These are phyloP conservation scores for Eidolon dupreanum DNA, from an alignment of 2,797 vertebrate species.

Conservation along the genomic window DNA sequence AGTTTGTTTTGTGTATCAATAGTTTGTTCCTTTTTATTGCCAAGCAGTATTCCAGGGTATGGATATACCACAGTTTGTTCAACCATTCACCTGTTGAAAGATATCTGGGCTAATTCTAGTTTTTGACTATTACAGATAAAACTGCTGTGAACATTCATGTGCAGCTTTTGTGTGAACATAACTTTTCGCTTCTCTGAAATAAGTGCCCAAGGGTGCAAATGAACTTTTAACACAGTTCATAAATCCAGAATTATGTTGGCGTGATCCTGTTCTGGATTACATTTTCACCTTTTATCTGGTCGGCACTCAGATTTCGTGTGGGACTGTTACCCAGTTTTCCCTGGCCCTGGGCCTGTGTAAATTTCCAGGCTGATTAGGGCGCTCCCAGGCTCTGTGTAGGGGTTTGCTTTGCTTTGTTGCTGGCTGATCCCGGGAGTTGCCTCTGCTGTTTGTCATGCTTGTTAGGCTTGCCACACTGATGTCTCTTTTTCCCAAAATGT, in stretches of 20 bases:
- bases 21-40: neutral
- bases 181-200: conserved; percentile 39
- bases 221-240: conserved; percentile 36
- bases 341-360: conserved; percentile 27
- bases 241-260: conserved; percentile 1
- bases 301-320: neutral
- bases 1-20: neutral
- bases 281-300: conserved; percentile 50
- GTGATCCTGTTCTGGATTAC: neutral
- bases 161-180: neutral
- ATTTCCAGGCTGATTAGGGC: conserved; percentile 27
- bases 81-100: neutral
- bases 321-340: neutral
- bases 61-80: neutral
- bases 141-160: neutral
- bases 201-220: conserved; percentile 32
- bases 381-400: neutral
- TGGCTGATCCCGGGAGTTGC: neutral
- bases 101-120: neutral
- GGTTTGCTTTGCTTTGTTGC: neutral
- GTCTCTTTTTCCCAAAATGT: neutral
- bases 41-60: neutral
- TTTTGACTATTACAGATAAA: neutral
- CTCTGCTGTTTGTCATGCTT: neutral
- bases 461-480: neutral